Evolutionary conservation across 1,140 invertebrate genomes (phyloP), one percentile per base, ranked within the genome.

Genomic region (Aphidius ervi): DNA sequence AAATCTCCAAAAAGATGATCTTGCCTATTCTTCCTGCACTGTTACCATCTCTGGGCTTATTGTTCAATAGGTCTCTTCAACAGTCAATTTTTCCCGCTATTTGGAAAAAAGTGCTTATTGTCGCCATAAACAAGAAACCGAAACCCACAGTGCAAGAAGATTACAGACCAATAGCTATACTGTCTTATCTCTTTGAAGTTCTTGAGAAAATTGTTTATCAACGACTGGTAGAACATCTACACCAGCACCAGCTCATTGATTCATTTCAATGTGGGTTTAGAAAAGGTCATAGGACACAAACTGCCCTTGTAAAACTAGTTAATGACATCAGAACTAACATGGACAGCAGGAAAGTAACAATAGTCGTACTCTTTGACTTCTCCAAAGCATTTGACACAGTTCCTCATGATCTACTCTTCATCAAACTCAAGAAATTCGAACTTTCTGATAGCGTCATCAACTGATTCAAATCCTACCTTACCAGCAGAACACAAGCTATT

Each of bases 381-480:
- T 54, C 55, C 9, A 68, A 70, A 46, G 69, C 65, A 0, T 70
- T 70, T 46, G 66, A 68, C 58, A 43, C 63, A 1, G 67, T 68
- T 3, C 53, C 65, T 47, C 61, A 64, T 45, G 49, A 46, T 40
- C 2, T 48, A 20, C 48, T 64, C 6, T 23, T 65, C 9, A 7
- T 1, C 8, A 67, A 64, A 42, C 46, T 64, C 3, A 9, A 46
- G 5, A n/a, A 3, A 1, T 1, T 58, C n/a, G 56, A 56, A 6
- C 54, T 63, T 23, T 40, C 43, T 39, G 23, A 5, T 5, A 0
- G 3, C 1, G 40, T 20, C 4, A 8, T 56, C 9, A 8, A 23
- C 5, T 59, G 52, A 46, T 2, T 63, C 0, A 46, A 8, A 5
- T 59, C 46, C 10, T 56, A 63, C 20, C 42, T 63, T n/a, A 53